Evolutionary conservation across 2,888 invertebrate species (phyloP), one percentile per base, ranked within the genome.

Genomic region (Deladenus siricidicola): DNA sequence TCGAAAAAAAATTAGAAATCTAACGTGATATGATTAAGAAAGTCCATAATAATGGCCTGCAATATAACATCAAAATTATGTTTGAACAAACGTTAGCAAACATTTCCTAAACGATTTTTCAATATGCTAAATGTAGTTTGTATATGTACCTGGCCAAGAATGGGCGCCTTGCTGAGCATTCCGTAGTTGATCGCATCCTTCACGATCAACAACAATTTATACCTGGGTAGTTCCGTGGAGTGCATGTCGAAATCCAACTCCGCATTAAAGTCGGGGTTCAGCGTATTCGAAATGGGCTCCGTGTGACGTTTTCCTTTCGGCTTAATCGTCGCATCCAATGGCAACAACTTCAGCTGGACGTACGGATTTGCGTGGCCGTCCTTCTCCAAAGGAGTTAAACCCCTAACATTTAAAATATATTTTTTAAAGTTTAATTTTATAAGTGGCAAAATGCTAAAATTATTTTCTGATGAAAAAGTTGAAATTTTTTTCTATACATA

Each of bases 141-240:
- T 48, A 58, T 44, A 60, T 68, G 62, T 42, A 78, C 76, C 56
- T 57, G 44, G 64, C 78, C 78, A 4, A 78, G 58, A 0, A 71
- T 64, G 3, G 77, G 75, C 39, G 70, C 62, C 43, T 67, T 65
- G 10, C 69, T 60, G 45, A 78, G 69, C 19, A 73, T 58, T 26
- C 76, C 76, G 62, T 78, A 74, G 58, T 72, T 74, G 26, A 70
- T 69, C 52, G 67, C 70, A 52, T 78, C 78, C 61, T 79, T 79
- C 10, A 79, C 72, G 30, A 63, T 60, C 17, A 77, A 59, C n/a
- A 62, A 63, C n/a, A 77, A 55, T 57, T 68, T 66, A 54, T 74
- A 70, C 29, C 76, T 73, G 4, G 62, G 54, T 17, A 77, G 54
- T 60, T 77, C 76, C n/a, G 67, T 64, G 19, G 62, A 61, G 21